Evolutionary conservation across 2,888 invertebrate genomes (phyloP).

Genomic region (Desoria tigrina): DNA sequence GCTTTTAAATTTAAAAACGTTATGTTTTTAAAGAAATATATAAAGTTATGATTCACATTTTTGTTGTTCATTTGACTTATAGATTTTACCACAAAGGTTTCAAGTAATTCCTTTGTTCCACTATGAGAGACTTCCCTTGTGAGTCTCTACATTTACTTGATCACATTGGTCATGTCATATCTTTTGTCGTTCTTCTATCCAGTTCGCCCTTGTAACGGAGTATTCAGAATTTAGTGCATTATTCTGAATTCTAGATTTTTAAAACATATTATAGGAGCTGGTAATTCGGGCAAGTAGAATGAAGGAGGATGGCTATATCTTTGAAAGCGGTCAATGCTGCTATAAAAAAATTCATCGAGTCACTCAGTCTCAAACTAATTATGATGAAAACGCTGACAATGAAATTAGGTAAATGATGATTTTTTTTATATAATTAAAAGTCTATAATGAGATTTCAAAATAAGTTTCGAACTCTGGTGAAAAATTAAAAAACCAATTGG

Average conservation of each 20-base stretch:
- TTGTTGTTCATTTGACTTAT: too few species aligned
- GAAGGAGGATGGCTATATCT: not conserved
- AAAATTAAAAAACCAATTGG: not conserved
- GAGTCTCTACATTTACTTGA: not conserved
- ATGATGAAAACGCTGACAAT: not conserved
- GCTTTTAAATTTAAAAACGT: too few species aligned
- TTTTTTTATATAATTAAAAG: not conserved
- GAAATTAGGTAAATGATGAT: conserved; percentile 1
- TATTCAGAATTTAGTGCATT: too few species aligned
- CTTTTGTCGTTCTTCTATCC: too few species aligned
- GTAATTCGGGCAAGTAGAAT: not conserved
- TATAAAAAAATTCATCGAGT: conserved; percentile 9
- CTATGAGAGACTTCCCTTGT: too few species aligned
- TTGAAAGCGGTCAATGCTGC: not conserved
- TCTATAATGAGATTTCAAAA: not conserved
- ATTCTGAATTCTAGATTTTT: not conserved
- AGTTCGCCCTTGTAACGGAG: too few species aligned
- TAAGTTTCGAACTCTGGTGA: not conserved
- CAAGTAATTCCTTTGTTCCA: too few species aligned
- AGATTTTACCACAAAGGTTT: too few species aligned
- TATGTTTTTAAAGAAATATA: too few species aligned
- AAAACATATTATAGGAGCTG: conserved; percentile 5
- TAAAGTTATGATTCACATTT: too few species aligned
- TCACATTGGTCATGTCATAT: too few species aligned
- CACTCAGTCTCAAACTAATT: not conserved